These are phyloP conservation scores for Cathartes aura DNA, from an alignment of 2,113 vertebrate species.

Conservation along the genomic window DNA sequence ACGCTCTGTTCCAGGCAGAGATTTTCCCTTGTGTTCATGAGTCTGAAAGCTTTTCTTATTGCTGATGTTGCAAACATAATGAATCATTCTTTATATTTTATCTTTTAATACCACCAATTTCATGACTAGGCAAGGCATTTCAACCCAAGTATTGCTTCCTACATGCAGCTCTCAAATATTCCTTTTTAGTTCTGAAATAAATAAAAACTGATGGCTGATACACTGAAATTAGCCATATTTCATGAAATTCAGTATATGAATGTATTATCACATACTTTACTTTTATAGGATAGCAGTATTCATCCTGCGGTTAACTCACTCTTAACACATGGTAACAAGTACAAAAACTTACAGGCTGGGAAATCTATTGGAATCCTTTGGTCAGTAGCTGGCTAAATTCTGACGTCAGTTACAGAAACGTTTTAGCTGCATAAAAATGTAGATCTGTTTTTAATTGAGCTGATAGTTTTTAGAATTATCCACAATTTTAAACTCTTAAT, in stretches of 20 bases:
- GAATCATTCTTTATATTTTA: conserved; percentile 26
- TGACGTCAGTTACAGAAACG: background rate
- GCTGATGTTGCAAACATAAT: conserved; percentile 27
- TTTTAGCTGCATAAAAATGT: background rate
- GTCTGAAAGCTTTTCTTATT: conserved; percentile 32
- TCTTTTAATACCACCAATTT: conserved; percentile 17
- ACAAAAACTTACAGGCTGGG: background rate
- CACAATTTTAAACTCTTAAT: background rate
- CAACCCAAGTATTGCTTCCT: background rate
- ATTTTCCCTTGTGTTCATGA: conserved; percentile 10
- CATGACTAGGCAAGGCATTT: background rate
- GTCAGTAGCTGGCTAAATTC: background rate
- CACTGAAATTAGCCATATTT: background rate
- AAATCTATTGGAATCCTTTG: background rate
- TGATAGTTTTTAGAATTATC: background rate
- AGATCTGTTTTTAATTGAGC: background rate
- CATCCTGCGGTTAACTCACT: background rate
- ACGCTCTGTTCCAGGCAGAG: background rate
- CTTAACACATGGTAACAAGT: background rate
- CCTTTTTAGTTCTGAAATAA: background rate
- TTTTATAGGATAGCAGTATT: background rate
- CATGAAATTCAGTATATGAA: background rate
- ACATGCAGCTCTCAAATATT: background rate
- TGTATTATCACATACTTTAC: background rate
- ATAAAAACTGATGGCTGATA: background rate